These are phyloP conservation scores for Petrocephalus schoutedeni DNA, from an alignment of 2,797 vertebrate genomes.

Conservation along the genomic window DNA sequence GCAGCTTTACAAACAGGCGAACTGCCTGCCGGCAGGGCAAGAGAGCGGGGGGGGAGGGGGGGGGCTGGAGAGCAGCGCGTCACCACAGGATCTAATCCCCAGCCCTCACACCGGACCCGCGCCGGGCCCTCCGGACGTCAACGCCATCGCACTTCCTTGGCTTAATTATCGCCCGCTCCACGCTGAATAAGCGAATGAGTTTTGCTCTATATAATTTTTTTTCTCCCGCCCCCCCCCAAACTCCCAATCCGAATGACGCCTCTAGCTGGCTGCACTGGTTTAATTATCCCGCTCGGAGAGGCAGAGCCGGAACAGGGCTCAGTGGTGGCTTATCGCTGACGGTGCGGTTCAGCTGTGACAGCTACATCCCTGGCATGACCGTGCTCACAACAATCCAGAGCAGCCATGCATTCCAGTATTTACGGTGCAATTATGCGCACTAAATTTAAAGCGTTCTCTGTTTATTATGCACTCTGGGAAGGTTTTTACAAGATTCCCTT, in stretches of 20 bases:
- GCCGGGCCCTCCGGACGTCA: neutral
- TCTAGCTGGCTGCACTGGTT: constrained; percentile 31
- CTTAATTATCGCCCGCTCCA: constrained; percentile 23
- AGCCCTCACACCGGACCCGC: neutral
- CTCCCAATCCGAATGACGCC: constrained; percentile 33
- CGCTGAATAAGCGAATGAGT: constrained; percentile 11
- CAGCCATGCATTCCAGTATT: constrained; percentile 29
- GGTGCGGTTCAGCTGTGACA: constrained; percentile 28
- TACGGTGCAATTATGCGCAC: constrained; percentile 34
- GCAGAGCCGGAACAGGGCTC: constrained; percentile 23
- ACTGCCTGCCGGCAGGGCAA: neutral
- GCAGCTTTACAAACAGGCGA: neutral
- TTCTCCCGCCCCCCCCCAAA: neutral
- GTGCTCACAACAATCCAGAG: constrained; percentile 34
- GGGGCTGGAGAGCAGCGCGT: neutral
- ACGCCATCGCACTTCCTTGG: constrained; percentile 2
- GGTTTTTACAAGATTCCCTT: neutral
- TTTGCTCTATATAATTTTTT: constrained; percentile 29
- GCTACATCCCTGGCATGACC: constrained; percentile 28
- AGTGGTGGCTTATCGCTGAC: constrained; percentile 38
- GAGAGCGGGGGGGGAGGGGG: neutral
- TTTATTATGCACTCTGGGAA: neutral
- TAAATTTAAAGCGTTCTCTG: neutral
- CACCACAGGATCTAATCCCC: neutral
- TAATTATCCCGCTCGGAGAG: constrained; percentile 34